phyloP scores from a whole-genome alignment of 2,888 invertebrate genomes.

The Acleris emargana region DNA sequence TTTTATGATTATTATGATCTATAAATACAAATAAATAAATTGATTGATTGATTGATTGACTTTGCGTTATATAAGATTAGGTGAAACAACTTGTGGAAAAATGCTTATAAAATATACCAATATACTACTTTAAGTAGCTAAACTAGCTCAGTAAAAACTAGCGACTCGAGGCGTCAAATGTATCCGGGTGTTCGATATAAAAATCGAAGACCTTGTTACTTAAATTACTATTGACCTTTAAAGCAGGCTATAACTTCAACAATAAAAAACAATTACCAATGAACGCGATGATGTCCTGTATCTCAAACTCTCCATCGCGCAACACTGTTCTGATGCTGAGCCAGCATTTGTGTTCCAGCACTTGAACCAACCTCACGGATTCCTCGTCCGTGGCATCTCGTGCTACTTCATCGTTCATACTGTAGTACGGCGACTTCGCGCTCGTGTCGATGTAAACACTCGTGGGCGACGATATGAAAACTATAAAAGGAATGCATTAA shows the following conservation, averaged over 20 bases:
- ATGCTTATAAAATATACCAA: too few species aligned
- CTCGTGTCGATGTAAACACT: conserved; percentile 80
- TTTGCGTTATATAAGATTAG: too few species aligned
- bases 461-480: conserved; percentile 83
- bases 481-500: conserved; percentile 61
- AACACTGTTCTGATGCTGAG: conserved; percentile 70
- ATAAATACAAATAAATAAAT: too few species aligned
- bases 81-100: too few species aligned
- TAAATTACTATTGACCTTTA: too few species aligned
- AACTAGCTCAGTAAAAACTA: too few species aligned
- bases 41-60: too few species aligned
- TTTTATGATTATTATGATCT: too few species aligned
- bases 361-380: conserved; percentile 63
- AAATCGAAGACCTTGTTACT: too few species aligned
- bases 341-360: conserved; percentile 67
- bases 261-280: conserved; percentile 59
- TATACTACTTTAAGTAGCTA: too few species aligned
- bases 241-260: neutral
- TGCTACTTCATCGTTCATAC: conserved; percentile 71
- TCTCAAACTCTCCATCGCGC: conserved; percentile 73
- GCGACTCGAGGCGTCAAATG: too few species aligned
- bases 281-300: conserved; percentile 80
- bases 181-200: too few species aligned
- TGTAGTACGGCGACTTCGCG: conserved; percentile 71
- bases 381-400: conserved; percentile 46